A percentile compares a stretch with the other conserved stretches of the same genome.
phyloP scores from a whole-genome alignment of 2,888 invertebrate genomes.

The Mactromeris polynyma region DNA sequence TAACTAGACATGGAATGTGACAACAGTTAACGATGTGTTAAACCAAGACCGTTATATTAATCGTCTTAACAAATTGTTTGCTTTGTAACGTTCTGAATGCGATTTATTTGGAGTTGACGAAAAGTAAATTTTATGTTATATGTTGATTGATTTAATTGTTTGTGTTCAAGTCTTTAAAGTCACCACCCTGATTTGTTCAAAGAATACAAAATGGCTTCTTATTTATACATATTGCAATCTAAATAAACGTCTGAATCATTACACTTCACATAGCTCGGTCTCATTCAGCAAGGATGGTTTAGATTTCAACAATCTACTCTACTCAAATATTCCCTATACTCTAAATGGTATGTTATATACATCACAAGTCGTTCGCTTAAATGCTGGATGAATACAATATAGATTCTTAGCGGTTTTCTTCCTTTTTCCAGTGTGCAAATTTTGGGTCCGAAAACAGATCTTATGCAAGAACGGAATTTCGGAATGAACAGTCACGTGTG shows the following conservation, averaged over 20 bases:
- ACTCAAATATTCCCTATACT: too few relatives aligned
- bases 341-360: too few relatives aligned
- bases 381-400: too few relatives aligned
- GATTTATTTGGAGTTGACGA: conserved; percentile 6
- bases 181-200: conserved; percentile 7
- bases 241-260: not conserved
- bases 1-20: conserved; percentile 37
- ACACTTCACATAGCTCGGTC: not conserved
- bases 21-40: not conserved
- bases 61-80: not conserved
- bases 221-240: not conserved
- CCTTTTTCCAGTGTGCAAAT: too few relatives aligned
- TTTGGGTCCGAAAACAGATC: too few relatives aligned
- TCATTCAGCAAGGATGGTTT: not conserved
- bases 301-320: not conserved
- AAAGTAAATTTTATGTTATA: not conserved
- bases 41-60: conserved; percentile 13
- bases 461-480: too few relatives aligned
- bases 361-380: too few relatives aligned
- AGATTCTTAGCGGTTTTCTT: too few relatives aligned
- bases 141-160: conserved; percentile 14
- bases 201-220: not conserved
- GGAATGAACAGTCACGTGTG: too few relatives aligned
- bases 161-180: not conserved
- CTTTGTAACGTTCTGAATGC: not conserved